Evolutionary conservation across 2,888 invertebrate genomes (phyloP).

Genomic region (Tribolium freemani): DNA sequence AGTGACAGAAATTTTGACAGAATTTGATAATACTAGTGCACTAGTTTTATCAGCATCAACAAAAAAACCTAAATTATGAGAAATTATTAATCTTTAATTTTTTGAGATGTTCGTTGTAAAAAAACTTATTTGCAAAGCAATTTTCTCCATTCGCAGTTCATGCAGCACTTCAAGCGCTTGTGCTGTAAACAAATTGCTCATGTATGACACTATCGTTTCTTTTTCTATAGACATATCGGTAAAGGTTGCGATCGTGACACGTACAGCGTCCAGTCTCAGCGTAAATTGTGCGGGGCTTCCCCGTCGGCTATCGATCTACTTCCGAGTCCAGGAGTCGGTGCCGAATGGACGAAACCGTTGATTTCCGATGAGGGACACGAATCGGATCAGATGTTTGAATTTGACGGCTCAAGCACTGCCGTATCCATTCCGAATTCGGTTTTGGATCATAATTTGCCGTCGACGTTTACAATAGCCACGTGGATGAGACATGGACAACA

Average conservation of each 20-base stretch:
- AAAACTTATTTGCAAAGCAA: too few species aligned
- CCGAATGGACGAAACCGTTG: slow-evolving; percentile 86
- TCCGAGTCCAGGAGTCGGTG: slow-evolving; percentile 83
- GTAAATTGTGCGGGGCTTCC: slow-evolving; percentile 89
- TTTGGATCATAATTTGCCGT: slow-evolving; percentile 82
- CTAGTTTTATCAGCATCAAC: too few species aligned
- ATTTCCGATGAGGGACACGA: slow-evolving; percentile 87
- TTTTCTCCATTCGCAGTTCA: too few species aligned
- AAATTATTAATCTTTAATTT: too few species aligned
- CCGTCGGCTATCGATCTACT: slow-evolving; percentile 88
- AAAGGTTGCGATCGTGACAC: slow-evolving; percentile 97
- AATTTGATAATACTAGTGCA: too few species aligned
- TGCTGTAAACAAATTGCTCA: too few species aligned
- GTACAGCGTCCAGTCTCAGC: slow-evolving; percentile 87
- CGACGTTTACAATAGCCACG: slow-evolving; percentile 90
- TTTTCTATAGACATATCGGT: slow-evolving; percentile 82
- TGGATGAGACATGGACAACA: slow-evolving; percentile 95
- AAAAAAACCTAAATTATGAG: too few species aligned
- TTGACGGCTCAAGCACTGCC: slow-evolving; percentile 92
- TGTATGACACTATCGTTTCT: too few species aligned
- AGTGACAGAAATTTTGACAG: too few species aligned
- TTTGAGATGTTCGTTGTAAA: too few species aligned
- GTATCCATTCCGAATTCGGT: slow-evolving; percentile 85
- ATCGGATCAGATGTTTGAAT: slow-evolving; percentile 94
- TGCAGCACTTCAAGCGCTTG: background rate